A percentile compares a stretch with the other conserved stretches of the same genome.
Evolutionary conservation across 2,113 vertebrate species (phyloP).

Genomic region (Oreocharis arfaki): DNA sequence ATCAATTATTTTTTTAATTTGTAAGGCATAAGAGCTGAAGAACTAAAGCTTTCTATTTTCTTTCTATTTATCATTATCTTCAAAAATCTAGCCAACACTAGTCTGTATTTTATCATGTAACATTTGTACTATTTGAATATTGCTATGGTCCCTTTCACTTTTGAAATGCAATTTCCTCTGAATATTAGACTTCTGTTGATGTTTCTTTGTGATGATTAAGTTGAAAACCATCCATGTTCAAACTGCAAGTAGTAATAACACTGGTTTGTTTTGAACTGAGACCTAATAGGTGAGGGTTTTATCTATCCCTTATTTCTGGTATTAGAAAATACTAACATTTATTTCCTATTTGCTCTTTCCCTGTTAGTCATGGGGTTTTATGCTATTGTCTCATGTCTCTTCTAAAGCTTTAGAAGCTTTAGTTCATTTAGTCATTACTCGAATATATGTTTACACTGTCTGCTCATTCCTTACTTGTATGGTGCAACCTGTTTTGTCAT

Average conservation of each 20-base stretch:
- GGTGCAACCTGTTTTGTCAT: not conserved
- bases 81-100: not conserved
- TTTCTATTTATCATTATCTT: not conserved
- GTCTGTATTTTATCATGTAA: not conserved
- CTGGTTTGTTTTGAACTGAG: not conserved
- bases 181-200: not conserved
- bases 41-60: not conserved
- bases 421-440: not conserved
- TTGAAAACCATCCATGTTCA: not conserved
- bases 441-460: not conserved
- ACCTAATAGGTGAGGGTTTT: not conserved
- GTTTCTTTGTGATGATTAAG: not conserved
- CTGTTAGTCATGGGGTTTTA: not conserved
- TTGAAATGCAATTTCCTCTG: not conserved
- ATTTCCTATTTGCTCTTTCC: not conserved
- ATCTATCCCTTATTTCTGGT: not conserved
- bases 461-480: rapidly evolving
- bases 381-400: not conserved
- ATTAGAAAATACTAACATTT: not conserved
- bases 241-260: not conserved
- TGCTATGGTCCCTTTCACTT: not conserved
- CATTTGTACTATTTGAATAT: not conserved
- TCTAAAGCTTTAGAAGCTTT: not conserved
- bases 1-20: not conserved
- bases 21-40: not conserved